Conservation (phyloP, 23 tunicate genomes). For the Trididemnum nubilum region DNA sequence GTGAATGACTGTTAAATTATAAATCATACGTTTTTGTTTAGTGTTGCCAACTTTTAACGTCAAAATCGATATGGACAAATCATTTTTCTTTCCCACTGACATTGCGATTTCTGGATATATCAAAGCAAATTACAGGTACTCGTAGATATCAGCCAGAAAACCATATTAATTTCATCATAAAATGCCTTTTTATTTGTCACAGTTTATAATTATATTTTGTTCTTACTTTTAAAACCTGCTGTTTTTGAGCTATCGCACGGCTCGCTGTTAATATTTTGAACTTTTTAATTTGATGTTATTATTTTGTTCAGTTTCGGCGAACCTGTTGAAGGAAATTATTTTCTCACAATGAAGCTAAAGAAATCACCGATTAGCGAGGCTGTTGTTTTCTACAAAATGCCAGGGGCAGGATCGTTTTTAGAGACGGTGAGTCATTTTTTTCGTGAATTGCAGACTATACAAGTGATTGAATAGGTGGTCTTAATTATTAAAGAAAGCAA, state of each 20-base stretch:
- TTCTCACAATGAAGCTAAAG: slow-evolving; percentile 35
- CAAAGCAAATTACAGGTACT: slow-evolving; percentile 31
- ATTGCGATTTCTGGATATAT: slow-evolving; percentile 35
- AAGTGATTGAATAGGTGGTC: too few relatives aligned
- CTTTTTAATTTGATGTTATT: too few relatives aligned
- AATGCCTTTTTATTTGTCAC: too few relatives aligned
- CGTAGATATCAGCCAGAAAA: background rate
- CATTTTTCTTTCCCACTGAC: slow-evolving; percentile 28
- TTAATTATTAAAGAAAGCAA: too few relatives aligned
- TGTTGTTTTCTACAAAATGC: slow-evolving; percentile 20
- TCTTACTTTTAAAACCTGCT: too few relatives aligned
- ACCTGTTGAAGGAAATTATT: slow-evolving; percentile 39
- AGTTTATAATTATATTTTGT: too few relatives aligned
- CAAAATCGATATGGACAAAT: slow-evolving; percentile 21
- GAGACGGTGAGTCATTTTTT: background rate
- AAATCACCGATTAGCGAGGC: slow-evolving; percentile 25
- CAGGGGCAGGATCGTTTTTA: slow-evolving; percentile 16
- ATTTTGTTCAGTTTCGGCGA: slow-evolving; percentile 41
- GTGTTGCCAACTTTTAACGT: slow-evolving; percentile 65
- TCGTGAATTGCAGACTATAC: too few relatives aligned
- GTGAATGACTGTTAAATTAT: too few relatives aligned
- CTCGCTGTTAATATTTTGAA: too few relatives aligned
- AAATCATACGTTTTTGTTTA: slow-evolving; percentile 11
- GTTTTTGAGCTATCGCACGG: too few relatives aligned
- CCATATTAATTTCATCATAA: background rate